A percentile compares a stretch with the other conserved stretches of the same genome.
These are phyloP conservation scores for Castor canadensis DNA, from an alignment of 2,113 vertebrate genomes.

Conservation along the genomic window DNA sequence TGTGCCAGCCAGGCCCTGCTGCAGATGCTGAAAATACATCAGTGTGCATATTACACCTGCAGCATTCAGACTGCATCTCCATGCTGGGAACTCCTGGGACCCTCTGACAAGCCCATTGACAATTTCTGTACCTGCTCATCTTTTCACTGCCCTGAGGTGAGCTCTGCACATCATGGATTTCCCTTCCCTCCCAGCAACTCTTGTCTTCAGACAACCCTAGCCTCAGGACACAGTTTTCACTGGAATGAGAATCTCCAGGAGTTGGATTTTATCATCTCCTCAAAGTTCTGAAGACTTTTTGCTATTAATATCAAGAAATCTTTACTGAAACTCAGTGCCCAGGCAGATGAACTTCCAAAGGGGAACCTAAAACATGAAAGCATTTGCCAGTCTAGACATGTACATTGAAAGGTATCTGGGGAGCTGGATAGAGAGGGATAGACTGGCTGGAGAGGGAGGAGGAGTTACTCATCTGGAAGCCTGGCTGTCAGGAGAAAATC, in stretches of 20 bases:
- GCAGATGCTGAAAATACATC: background rate
- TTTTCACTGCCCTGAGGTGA: background rate
- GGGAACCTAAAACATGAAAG: background rate
- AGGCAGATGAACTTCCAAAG: background rate
- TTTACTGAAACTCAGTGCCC: background rate
- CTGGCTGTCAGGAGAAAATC: constrained; percentile 68
- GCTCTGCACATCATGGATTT: background rate
- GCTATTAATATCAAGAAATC: background rate
- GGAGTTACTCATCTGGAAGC: constrained; percentile 52
- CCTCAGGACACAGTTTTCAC: background rate
- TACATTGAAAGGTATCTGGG: background rate
- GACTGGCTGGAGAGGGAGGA: background rate
- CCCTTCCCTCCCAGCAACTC: no score
- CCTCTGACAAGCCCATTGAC: background rate
- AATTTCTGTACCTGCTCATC: background rate
- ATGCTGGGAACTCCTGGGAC: background rate
- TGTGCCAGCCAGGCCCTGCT: background rate
- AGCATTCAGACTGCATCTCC: background rate
- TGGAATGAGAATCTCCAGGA: background rate
- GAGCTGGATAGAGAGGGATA: background rate
- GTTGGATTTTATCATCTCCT: background rate
- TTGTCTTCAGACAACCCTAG: background rate
- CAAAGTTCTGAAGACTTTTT: background rate
- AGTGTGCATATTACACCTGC: background rate
- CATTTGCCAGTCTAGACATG: background rate